phyloP scores from a whole-genome alignment of 2,888 invertebrate genomes.

The Parochlus steinenii region DNA sequence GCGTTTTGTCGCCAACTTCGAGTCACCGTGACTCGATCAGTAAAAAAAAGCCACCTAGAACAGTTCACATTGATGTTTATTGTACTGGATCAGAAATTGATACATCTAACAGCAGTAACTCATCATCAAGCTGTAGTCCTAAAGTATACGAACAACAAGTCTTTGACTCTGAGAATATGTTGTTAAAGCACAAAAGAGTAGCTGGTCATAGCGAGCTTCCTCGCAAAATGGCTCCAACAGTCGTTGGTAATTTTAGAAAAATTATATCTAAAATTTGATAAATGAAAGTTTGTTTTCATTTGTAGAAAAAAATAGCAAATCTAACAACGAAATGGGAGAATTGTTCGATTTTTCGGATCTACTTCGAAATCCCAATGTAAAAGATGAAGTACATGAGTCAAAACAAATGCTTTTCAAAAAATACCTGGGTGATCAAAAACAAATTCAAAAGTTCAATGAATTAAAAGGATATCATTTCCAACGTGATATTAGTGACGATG shows the following conservation, averaged over 20 bases:
- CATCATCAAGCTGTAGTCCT: conserved; percentile 9
- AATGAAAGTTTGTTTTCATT: conserved; percentile 5
- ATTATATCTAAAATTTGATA: too few relatives aligned
- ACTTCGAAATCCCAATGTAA: conserved; percentile 21
- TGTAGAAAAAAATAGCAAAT: conserved; percentile 1
- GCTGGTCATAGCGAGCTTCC: conserved; percentile 32
- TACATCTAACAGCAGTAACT: conserved; percentile 9
- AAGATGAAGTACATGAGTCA: conserved; percentile 28
- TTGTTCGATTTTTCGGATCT: conserved; percentile 9
- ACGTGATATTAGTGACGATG: conserved; percentile 32
- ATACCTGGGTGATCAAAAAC: conserved; percentile 28
- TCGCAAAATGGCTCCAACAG: conserved; percentile 17
- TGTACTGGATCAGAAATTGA: conserved; percentile 45
- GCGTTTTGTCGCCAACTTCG: conserved; percentile 22
- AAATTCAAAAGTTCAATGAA: conserved; percentile 11
- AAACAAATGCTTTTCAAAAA: conserved; percentile 30
- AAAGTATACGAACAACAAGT: conserved; percentile 34
- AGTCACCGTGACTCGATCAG: conserved; percentile 18
- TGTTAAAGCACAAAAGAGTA: conserved; percentile 37
- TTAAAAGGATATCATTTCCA: conserved; percentile 17
- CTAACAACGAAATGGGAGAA: neutral
- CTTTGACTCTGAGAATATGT: conserved; percentile 42
- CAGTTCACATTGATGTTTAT: conserved; percentile 59
- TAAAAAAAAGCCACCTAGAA: conserved; percentile 36
- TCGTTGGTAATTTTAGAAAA: too few relatives aligned